phyloP scores from a whole-genome alignment of 2,797 vertebrate species.

The Enoplosus armatus region DNA sequence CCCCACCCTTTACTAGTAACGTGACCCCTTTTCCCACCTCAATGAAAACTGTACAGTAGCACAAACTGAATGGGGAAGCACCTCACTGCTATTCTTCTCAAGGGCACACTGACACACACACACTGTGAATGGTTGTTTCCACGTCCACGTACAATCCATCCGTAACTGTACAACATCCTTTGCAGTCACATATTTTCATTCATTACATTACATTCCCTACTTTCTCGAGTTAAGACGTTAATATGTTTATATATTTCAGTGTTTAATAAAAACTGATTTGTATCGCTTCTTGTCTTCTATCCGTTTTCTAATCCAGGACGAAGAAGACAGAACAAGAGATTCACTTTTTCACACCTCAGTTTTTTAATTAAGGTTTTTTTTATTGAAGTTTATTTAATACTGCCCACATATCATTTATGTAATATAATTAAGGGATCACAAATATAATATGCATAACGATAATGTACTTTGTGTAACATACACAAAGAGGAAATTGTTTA shows the following conservation, averaged over 20 bases:
- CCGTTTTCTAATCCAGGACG: neutral
- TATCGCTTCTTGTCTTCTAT: neutral
- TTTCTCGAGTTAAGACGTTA: neutral
- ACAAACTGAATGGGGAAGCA: neutral
- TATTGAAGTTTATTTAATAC: too few species aligned
- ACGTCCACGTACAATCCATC: neutral
- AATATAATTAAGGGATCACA: neutral
- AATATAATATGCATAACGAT: neutral
- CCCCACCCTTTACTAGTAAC: slow-evolving; percentile 5
- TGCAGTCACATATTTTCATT: neutral
- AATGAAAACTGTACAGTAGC: neutral
- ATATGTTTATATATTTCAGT: neutral
- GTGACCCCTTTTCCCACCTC: slow-evolving; percentile 45
- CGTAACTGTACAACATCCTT: neutral
- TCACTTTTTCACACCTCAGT: neutral
- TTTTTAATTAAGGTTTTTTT: too few species aligned
- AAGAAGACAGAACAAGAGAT: too few species aligned
- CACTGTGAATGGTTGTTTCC: neutral
- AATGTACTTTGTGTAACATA: neutral
- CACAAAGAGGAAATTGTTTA: neutral
- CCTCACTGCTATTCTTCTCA: neutral
- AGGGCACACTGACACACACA: neutral
- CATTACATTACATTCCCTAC: neutral
- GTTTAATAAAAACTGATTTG: neutral
- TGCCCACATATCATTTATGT: neutral